These are phyloP conservation scores for Aulostomus chinensis DNA, from an alignment of 2,797 vertebrate genomes.

Conservation along the genomic window DNA sequence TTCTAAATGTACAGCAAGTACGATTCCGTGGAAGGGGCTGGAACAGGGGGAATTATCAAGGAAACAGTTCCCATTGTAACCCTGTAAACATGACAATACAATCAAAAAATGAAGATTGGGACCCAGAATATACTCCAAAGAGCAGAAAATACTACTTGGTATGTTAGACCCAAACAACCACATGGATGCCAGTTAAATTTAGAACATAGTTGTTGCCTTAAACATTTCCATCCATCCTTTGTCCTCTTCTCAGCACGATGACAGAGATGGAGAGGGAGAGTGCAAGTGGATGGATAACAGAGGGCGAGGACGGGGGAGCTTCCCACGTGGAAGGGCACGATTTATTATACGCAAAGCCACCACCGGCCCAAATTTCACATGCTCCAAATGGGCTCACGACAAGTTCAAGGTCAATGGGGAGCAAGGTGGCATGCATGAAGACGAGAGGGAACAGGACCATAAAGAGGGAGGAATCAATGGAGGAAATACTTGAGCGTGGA, in stretches of 20 bases:
- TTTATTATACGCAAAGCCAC: conserved; percentile 91
- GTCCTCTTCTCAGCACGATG: conserved; percentile 83
- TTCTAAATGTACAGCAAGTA: conserved; percentile 81
- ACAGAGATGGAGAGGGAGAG: conserved; percentile 86
- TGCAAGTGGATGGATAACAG: conserved; percentile 83
- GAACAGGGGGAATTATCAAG: conserved; percentile 87
- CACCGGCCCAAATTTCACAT: conserved; percentile 54
- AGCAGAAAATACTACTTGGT: conserved; percentile 97
- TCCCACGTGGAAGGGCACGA: conserved; percentile 84
- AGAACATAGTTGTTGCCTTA: too few relatives aligned
- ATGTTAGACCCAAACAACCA: too few relatives aligned
- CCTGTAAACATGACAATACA: conserved; percentile 75
- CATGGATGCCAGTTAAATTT: too few relatives aligned
- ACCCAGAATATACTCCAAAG: conserved; percentile 91
- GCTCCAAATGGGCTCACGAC: conserved; percentile 91
- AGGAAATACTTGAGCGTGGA: conserved; percentile 75
- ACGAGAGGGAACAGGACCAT: conserved; percentile 84
- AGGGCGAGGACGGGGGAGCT: conserved; percentile 84
- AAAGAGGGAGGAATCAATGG: conserved; percentile 78
- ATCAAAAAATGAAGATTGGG: conserved; percentile 89
- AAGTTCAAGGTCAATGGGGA: conserved; percentile 90
- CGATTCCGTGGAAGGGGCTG: conserved; percentile 89
- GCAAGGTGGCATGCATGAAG: conserved; percentile 77
- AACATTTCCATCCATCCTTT: not conserved
- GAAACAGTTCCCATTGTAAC: conserved; percentile 81